Evolutionary conservation across 2,888 invertebrate genomes (phyloP).

Genomic region (Prosapia bicincta): DNA sequence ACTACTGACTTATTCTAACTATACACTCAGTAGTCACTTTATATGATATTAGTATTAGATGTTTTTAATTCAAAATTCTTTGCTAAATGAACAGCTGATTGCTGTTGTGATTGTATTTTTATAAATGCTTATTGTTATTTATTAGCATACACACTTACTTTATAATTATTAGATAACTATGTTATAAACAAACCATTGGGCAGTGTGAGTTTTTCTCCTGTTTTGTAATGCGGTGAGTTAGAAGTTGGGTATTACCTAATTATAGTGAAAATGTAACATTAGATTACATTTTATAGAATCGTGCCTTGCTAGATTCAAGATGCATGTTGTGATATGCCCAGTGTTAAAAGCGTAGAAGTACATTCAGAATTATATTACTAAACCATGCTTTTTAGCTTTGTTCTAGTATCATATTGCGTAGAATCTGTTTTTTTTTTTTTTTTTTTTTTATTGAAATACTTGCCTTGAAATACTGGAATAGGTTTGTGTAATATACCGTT

Average conservation of each 20-base stretch:
- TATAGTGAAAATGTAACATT: background rate
- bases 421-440: too few species aligned
- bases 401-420: too few species aligned
- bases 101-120: background rate
- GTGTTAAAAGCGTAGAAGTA: background rate
- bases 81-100: background rate
- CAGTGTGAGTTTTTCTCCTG: background rate
- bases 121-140: background rate
- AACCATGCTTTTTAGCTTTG: background rate
- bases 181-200: background rate
- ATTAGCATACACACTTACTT: background rate
- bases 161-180: background rate
- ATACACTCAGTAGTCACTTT: too few species aligned
- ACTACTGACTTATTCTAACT: too few species aligned
- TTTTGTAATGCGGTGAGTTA: background rate
- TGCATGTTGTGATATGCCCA: background rate
- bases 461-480: too few species aligned
- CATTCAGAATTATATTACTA: background rate
- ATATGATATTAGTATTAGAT: too few species aligned
- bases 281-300: background rate
- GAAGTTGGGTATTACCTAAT: background rate
- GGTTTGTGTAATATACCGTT: too few species aligned
- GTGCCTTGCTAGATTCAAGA: constrained; percentile 1
- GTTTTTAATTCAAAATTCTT: too few species aligned
- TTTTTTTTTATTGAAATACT: too few species aligned